These are phyloP conservation scores for Hydrolagus affinis DNA, from an alignment of 2,113 vertebrate species.

Conservation along the genomic window DNA sequence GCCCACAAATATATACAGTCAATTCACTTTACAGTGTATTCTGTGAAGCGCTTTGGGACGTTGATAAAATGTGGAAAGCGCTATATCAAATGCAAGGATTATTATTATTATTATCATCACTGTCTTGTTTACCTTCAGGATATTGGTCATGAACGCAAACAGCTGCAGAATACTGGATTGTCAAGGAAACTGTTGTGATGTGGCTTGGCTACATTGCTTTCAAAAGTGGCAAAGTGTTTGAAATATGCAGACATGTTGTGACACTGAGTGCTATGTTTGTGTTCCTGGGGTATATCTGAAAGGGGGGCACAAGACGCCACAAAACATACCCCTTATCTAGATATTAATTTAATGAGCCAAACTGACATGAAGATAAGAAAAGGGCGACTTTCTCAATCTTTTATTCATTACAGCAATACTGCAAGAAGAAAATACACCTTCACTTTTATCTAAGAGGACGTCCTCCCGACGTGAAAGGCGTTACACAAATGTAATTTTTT, in stretches of 20 bases:
- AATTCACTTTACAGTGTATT: too few species aligned
- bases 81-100: too few species aligned
- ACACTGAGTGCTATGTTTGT: neutral
- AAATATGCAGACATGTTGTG: neutral
- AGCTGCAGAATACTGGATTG: neutral
- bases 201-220: neutral
- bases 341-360: slow-evolving; percentile 4
- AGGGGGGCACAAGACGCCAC: neutral
- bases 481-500: too few species aligned
- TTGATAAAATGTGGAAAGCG: too few species aligned
- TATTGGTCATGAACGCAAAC: neutral
- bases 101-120: too few species aligned
- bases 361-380: neutral
- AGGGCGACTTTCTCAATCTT: too few species aligned
- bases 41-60: too few species aligned
- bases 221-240: neutral
- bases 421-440: neutral
- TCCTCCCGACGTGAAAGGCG: too few species aligned
- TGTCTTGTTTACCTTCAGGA: neutral
- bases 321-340: neutral
- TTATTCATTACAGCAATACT: neutral
- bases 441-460: too few species aligned
- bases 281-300: neutral
- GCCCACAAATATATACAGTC: too few species aligned
- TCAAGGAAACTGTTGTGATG: neutral